These are phyloP conservation scores for Siniperca obscura DNA, from an alignment of 2,797 vertebrate genomes.

Conservation along the genomic window DNA sequence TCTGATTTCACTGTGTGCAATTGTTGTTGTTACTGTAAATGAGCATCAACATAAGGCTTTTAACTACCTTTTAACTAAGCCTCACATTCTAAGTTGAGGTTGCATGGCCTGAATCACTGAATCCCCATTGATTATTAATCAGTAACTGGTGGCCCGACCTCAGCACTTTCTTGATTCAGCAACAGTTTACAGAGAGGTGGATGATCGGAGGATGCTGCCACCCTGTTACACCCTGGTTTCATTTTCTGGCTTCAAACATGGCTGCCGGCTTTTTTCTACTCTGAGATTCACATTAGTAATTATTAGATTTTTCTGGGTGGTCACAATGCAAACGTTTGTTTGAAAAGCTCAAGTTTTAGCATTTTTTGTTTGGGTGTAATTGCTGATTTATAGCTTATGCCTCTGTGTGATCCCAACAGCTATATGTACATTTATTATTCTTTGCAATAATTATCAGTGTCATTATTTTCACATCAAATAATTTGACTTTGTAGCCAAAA, in stretches of 20 bases:
- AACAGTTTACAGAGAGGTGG: slow-evolving; percentile 26
- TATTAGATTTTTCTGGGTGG: background rate
- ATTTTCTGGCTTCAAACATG: slow-evolving; percentile 22
- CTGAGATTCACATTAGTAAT: background rate
- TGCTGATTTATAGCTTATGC: background rate
- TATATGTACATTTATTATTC: background rate
- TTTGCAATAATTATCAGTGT: background rate
- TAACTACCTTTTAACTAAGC: slow-evolving; percentile 43
- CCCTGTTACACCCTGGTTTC: slow-evolving; percentile 25
- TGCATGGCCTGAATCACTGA: slow-evolving; percentile 41
- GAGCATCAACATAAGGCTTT: slow-evolving; percentile 24
- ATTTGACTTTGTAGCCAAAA: background rate
- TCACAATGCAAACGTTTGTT: background rate
- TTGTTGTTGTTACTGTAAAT: slow-evolving; percentile 22
- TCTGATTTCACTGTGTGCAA: slow-evolving; percentile 21
- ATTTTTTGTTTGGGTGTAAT: background rate
- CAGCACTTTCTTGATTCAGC: slow-evolving; percentile 46
- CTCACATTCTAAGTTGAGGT: slow-evolving; percentile 31
- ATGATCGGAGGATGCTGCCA: slow-evolving; percentile 8
- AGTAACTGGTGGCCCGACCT: slow-evolving; percentile 34
- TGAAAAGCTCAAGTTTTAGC: background rate
- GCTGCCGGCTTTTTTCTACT: background rate
- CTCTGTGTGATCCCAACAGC: background rate
- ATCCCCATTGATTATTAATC: slow-evolving; percentile 64
- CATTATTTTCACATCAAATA: slow-evolving; percentile 1